Evolutionary conservation across 2,888 invertebrate genomes (phyloP), one percentile per base, ranked within the genome.

Genomic region (Flexamia atlantica): DNA sequence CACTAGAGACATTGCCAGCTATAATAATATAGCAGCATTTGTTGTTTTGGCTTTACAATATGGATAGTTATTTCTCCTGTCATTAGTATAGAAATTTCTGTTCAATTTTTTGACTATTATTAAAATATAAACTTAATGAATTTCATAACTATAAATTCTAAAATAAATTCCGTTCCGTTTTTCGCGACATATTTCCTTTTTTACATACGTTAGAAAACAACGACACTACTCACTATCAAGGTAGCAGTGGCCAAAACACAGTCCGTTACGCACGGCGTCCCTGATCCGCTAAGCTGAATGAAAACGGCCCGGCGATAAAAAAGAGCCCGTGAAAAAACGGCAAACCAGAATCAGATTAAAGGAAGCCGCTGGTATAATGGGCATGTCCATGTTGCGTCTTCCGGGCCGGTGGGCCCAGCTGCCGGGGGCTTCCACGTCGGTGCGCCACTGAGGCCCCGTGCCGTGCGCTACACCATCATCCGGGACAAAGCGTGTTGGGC

Each of bases 271-370:
- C 23, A 2, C 20, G 53, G 53, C 53, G 14, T 28, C 14, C n/a
- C 64, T 3, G 23, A 53, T 12, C 20, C 53, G 23, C 20, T 20
- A 23, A 20, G 10, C 20, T 30, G 64, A 64, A 64, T 64, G 64
- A 64, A 64, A 64, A 64, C 25, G 64, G 14, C 30, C 64, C 64
- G 28, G 4, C 28, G n/a, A n/a, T n/a, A n/a, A n/a, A 28, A 64
- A 64, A 53, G 30, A 64, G 25, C 9, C 64, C 64, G 20, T 25
- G 30, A 70, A 76, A 72, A 76, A 76, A 46, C 76, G 76, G 76
- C 76, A 76, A 76, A 76, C 76, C 76, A 76, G 76, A 76, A 76
- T 46, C 76, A 76, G 76, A 50, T 76, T 76, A 76, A 76, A 76
- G 76, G 50, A 76, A 76, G 76, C 76, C 76, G 76, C 50, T 12